A percentile compares a stretch with the other conserved stretches of the same genome.
These are phyloP conservation scores for Bugulina stolonifera DNA, from an alignment of 2,888 invertebrate species.

Conservation along the genomic window DNA sequence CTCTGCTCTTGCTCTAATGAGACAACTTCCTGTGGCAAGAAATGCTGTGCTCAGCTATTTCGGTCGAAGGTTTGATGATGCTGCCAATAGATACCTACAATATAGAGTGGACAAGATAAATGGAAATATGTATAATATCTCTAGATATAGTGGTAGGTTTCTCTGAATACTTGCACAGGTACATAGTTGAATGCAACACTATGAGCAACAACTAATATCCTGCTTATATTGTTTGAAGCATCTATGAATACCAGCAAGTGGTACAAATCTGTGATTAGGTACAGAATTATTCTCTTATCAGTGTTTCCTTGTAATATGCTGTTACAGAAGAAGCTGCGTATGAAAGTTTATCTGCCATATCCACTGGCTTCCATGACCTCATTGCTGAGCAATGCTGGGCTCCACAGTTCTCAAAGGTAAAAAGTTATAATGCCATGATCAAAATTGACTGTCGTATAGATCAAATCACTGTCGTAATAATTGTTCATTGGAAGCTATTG, in stretches of 20 bases:
- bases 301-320: no score
- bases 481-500: no score
- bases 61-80: constrained; percentile 18
- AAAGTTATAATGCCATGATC: no score
- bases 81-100: constrained; percentile 21
- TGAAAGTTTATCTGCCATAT: neutral
- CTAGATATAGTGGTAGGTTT: constrained; percentile 3
- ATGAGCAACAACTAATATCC: no score
- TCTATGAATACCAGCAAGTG: no score
- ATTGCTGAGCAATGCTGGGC: neutral
- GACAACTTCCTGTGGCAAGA: constrained; percentile 8
- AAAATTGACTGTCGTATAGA: no score
- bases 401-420: constrained; percentile 15
- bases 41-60: constrained; percentile 19
- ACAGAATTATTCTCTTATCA: no score
- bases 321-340: constrained; percentile 21
- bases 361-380: neutral
- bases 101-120: constrained; percentile 13
- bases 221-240: no score
- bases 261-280: no score
- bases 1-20: neutral
- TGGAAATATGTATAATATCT: neutral
- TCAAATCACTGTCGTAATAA: no score
- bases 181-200: no score
- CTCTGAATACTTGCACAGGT: no score